A percentile compares a stretch with the other conserved stretches of the same genome.
These are phyloP conservation scores for Pollachius pollachius DNA, from an alignment of 2,113 vertebrate genomes.

Conservation along the genomic window DNA sequence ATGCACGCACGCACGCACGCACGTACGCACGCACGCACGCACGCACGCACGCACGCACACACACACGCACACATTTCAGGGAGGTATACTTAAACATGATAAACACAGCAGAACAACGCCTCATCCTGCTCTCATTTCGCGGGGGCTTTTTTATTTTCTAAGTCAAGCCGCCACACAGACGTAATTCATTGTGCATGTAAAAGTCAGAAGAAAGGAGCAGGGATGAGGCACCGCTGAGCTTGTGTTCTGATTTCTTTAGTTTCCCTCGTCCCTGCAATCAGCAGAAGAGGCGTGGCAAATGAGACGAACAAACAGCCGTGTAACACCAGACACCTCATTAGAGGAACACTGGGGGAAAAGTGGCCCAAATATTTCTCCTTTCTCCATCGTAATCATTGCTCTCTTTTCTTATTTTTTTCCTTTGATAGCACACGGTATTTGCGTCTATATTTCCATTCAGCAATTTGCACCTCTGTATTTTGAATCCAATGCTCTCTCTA, in stretches of 20 bases:
- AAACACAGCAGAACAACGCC: conserved; percentile 3
- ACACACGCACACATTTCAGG: background rate
- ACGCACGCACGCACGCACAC: background rate
- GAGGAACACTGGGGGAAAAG: conserved; percentile 24
- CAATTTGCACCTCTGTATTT: conserved; percentile 28
- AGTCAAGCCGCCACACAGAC: conserved; percentile 2
- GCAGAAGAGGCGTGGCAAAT: conserved; percentile 44
- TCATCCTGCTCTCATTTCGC: background rate
- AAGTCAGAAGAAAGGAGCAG: too few relatives aligned
- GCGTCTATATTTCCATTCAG: conserved; percentile 33
- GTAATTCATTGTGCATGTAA: too few relatives aligned
- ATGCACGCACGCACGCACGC: background rate
- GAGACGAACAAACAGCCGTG: conserved; percentile 52
- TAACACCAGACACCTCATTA: conserved; percentile 57
- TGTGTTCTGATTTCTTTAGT: conserved; percentile 34
- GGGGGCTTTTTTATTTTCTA: conserved; percentile 7
- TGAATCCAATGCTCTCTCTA: background rate
- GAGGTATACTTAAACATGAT: background rate
- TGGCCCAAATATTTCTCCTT: conserved; percentile 40
- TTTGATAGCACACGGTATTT: conserved; percentile 46
- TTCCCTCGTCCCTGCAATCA: conserved; percentile 62
- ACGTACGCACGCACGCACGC: too few relatives aligned
- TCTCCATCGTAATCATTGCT: conserved; percentile 56
- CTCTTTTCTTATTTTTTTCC: too few relatives aligned
- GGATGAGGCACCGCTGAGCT: too few relatives aligned